phyloP scores from a whole-genome alignment of 1,140 invertebrate species.

The Helicoverpa zea region DNA sequence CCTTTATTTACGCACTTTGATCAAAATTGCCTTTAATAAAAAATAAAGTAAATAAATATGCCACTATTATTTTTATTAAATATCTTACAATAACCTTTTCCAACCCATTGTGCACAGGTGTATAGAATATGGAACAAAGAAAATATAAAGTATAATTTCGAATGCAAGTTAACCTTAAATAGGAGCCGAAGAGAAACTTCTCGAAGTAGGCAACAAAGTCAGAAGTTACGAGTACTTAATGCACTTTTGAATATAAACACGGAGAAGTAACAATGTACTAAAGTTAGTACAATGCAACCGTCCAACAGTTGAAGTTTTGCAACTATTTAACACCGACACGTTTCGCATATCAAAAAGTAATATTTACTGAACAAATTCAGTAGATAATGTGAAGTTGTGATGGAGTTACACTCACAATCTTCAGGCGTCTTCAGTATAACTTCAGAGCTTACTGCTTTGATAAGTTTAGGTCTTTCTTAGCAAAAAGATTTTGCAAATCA shows the following conservation, averaged over 20 bases:
- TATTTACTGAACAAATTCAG: constrained; percentile 10
- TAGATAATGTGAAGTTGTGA: neutral
- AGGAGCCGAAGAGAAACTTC: constrained; percentile 26
- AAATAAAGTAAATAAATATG: no score
- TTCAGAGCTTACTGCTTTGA: no score
- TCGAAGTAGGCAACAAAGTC: constrained; percentile 47
- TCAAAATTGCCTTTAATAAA: no score
- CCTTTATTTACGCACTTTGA: no score
- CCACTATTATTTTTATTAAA: no score
- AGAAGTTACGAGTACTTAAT: constrained; percentile 56
- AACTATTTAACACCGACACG: constrained; percentile 40
- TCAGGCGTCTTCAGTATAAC: neutral
- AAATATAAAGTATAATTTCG: constrained; percentile 22
- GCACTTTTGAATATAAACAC: constrained; percentile 58
- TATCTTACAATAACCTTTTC: neutral
- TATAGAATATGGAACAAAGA: no score
- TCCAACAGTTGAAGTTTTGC: constrained; percentile 38
- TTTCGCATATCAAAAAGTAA: constrained; percentile 40
- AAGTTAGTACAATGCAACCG: constrained; percentile 46
- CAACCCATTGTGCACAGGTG: neutral
- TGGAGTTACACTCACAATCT: neutral
- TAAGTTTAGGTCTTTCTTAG: no score
- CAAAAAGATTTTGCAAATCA: no score
- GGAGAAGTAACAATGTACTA: constrained; percentile 48
- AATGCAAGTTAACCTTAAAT: constrained; percentile 41